Base-by-base conservation (phyloP, 2,797 vertebrate genomes). In the Hephaestus fuliginosus region DNA sequence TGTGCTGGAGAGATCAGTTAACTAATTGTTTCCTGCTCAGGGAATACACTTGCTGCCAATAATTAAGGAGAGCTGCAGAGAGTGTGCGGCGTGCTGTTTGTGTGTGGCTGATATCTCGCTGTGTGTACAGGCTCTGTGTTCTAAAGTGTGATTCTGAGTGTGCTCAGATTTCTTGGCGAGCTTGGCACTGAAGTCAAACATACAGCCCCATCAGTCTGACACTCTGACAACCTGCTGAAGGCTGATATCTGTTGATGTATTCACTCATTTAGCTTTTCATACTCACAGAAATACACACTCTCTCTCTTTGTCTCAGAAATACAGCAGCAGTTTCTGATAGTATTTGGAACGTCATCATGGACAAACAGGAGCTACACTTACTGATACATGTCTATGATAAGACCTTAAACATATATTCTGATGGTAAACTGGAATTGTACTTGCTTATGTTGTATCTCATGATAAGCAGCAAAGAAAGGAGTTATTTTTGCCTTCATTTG, bases 1-100 rank as follows among this genome's bases (percentile, higher is more conserved):
- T 86, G 63, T 60, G 6, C 51, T 18, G n/a, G 25, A 30, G 67
- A 81, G 78, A 86, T 86, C 77, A 85, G 70, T 87, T 87, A 83
- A 90, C 86, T 90, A 91, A 93, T 89, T 80, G 60, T 67, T 81
- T 74, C 53, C 82, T 89, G 83, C 61, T 70, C 10, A 73, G 90
- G 83, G 92, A 90, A 81, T 82, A 81, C 62, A 77, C 60, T 41
- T 17, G 68, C 85, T 82, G 86, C 88, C 91, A 89, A 90, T 70
- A 89, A 86, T 84, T 76, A 86, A 75, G 75, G 36, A 60, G 69
- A 61, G 62, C 39, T 73, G 57, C 49, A 57, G 44, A 13, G 14
- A 8, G 33, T 25, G 20, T 36, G 13, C 2, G 52, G 36, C 70
- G 15, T 69, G 13, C 36, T 53, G 78, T 56, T 3, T 72, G 69